Base-by-base conservation (phyloP, 1,140 invertebrate genomes). In the Drosophila oshimai region DNA sequence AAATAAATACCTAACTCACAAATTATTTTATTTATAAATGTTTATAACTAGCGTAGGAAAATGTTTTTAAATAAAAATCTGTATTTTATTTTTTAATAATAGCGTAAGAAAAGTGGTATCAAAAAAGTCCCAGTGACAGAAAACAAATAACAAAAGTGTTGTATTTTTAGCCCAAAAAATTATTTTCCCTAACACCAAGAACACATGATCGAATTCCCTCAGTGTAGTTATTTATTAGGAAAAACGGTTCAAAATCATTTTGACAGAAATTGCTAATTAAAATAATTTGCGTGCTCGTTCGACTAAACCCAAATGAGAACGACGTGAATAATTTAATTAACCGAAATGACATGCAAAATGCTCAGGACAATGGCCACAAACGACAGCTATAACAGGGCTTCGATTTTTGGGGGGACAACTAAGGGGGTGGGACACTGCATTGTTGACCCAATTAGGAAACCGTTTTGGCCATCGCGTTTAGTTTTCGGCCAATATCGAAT, bases 251-350 rank as follows among this genome's bases (percentile, higher is more conserved):
- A 34, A 71, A 70, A 79, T 50, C 54, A 46, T 42, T 75, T 73
- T 51, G 60, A 51, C 68, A 54, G 61, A 49, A 69, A 80, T 60
- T 36, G 72, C 74, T 84, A 86, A 86, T 87, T 80, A 80, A 87
- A 76, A 75, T 68, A 72, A 68, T 80, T 87, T 60, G 47, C 41
- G 31, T 50, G 26, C 36, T 17, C 45, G 37, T 28, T 34, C 34
- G 44, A 71, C 65, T 57, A 76, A 57, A 51, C 50, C 44, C 22
- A 36, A 61, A 39, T 57, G 53, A 49, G 51, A 46, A 51, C 49
- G 36, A 64, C 61, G 39, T 73, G 69, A 87, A 87, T 86, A 87
- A 86, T 86, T 86, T 73, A 86, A 86, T 86, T 87, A 86, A 86
- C 81, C 72, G 62, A 80, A 67, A 76, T 87, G 55, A 58, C 57